These are phyloP conservation scores for Heptranchias perlo DNA, from an alignment of 2,113 vertebrate genomes.

Conservation along the genomic window DNA sequence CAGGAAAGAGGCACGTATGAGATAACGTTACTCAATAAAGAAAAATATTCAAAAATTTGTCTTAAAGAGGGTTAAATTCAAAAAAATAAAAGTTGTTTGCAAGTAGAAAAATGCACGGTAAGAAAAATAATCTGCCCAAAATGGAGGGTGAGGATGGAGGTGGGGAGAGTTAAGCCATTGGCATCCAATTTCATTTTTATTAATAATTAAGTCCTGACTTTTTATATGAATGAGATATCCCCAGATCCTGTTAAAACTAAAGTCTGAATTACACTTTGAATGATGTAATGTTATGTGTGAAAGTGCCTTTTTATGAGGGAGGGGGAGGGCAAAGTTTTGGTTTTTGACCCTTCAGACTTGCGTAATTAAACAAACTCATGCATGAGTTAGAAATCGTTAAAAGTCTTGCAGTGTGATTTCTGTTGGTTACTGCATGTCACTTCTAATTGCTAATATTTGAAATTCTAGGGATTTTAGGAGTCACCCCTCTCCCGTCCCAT, in stretches of 20 bases:
- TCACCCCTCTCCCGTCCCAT: neutral
- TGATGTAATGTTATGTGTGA: neutral
- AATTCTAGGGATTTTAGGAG: neutral
- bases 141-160: neutral
- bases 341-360: neutral
- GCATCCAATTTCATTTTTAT: neutral
- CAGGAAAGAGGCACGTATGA: neutral
- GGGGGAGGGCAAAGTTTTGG: neutral
- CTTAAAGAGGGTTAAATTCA: neutral
- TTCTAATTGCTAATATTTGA: neutral
- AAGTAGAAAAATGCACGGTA: neutral
- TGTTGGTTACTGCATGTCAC: neutral
- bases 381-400: neutral
- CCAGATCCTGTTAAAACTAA: neutral
- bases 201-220: neutral
- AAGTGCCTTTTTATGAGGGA: neutral
- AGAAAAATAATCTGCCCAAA: neutral
- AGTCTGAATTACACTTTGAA: neutral
- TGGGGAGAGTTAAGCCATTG: constrained; percentile 45
- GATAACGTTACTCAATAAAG: neutral
- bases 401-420: neutral
- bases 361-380: neutral
- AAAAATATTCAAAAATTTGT: neutral
- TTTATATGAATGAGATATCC: neutral
- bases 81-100: neutral